These are phyloP conservation scores for Nomada ruficornis DNA, from an alignment of 2,888 invertebrate species.

Conservation along the genomic window DNA sequence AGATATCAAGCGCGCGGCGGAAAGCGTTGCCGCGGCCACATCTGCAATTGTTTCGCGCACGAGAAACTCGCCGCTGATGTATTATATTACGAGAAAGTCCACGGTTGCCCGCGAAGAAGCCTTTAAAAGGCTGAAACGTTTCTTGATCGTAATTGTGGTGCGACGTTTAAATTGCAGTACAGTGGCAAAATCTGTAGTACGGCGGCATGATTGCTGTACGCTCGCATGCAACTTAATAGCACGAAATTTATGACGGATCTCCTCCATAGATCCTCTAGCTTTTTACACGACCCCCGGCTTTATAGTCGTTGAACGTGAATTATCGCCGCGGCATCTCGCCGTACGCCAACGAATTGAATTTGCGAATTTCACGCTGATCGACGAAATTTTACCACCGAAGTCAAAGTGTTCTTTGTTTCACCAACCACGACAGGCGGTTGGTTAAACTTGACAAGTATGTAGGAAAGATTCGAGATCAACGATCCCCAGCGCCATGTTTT, in stretches of 20 bases:
- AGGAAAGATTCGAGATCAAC: too few relatives aligned
- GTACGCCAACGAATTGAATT: conserved; percentile 51
- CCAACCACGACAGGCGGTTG: too few relatives aligned
- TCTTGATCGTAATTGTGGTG: conserved; percentile 56
- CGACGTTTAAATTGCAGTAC: conserved; percentile 62
- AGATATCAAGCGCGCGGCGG: conserved; percentile 30
- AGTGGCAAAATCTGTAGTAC: conserved; percentile 59
- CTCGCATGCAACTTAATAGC: conserved; percentile 63
- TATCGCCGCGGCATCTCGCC: conserved; percentile 46
- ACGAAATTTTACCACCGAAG: not conserved
- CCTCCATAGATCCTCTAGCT: conserved; percentile 11
- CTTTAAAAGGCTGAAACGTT: conserved; percentile 50
- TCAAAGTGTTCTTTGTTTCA: too few relatives aligned
- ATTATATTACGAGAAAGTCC: conserved; percentile 45
- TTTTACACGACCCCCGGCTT: conserved; percentile 1
- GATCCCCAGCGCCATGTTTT: too few relatives aligned
- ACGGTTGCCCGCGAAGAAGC: conserved; percentile 26
- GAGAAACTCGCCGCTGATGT: conserved; percentile 14
- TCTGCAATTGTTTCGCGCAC: conserved; percentile 36
- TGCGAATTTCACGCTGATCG: not conserved
- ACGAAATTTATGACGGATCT: conserved; percentile 61
- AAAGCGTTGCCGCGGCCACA: conserved; percentile 3
- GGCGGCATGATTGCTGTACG: conserved; percentile 51
- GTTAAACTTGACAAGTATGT: too few relatives aligned
- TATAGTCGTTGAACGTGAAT: conserved; percentile 20